phyloP scores from a whole-genome alignment of 2,113 vertebrate species.

The Jaculus jaculus region DNA sequence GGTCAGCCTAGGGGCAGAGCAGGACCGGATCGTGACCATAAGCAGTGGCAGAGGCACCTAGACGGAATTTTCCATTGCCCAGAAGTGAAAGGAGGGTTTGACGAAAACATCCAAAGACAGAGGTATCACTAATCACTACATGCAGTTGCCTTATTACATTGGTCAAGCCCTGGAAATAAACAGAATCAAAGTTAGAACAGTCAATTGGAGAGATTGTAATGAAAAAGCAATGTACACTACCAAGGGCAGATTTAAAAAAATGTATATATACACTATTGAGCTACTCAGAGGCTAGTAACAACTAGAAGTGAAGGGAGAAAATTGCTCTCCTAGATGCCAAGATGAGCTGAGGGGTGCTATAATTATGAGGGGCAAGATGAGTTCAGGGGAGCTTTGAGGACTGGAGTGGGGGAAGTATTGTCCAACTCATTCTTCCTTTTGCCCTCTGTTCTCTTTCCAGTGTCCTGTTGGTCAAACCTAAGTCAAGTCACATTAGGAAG shows the following conservation, averaged over 20 bases:
- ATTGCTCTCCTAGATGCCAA: fast-evolving
- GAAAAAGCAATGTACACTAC: background rate
- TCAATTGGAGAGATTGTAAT: background rate
- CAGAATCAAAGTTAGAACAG: background rate
- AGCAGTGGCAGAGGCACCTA: background rate
- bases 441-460: background rate
- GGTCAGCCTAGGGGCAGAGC: background rate
- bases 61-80: background rate
- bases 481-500: background rate
- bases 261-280: background rate
- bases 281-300: background rate
- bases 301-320: background rate
- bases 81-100: background rate
- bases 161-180: background rate
- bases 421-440: background rate
- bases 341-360: too few species aligned
- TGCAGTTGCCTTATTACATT: background rate
- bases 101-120: background rate
- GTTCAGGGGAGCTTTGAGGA: too few species aligned
- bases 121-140: background rate
- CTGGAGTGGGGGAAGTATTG: background rate
- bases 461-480: background rate
- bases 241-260: background rate
- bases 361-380: background rate
- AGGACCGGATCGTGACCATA: background rate